phyloP scores from a whole-genome alignment of 2,888 invertebrate genomes.

The Sinotaia quadrata region DNA sequence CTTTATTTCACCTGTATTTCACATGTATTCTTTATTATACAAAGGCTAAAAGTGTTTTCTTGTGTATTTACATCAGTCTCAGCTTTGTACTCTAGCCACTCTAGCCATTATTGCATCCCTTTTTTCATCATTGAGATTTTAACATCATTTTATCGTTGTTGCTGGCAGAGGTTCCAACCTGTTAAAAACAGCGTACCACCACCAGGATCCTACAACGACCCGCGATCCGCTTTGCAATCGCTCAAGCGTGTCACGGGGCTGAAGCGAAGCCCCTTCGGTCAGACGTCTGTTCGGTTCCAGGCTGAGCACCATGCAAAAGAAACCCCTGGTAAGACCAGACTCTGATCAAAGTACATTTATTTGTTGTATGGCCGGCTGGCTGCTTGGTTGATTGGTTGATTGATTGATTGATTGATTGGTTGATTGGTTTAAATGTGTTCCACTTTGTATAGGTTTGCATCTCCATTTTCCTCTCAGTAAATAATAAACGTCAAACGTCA shows the following conservation, averaged over 20 bases:
- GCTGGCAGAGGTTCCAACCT: constrained; percentile 62
- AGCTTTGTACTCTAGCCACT: neutral
- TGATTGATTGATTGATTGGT: no score
- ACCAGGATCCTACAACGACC: constrained; percentile 71
- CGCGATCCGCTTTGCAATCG: constrained; percentile 66
- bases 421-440: no score
- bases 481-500: no score
- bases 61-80: neutral
- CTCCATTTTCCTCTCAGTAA: no score
- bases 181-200: constrained; percentile 60
- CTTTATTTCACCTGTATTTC: no score
- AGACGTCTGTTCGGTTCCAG: constrained; percentile 68
- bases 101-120: neutral
- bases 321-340: constrained; percentile 61
- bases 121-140: neutral
- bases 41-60: no score
- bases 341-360: no score
- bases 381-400: no score
- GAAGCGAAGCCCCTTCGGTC: constrained; percentile 71
- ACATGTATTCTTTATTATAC: no score
- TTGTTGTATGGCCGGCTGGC: no score
- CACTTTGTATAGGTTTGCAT: no score
- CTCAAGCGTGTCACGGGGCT: constrained; percentile 66
- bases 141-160: neutral
- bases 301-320: constrained; percentile 47